Evolutionary conservation across 2,113 vertebrate genomes (phyloP).

Genomic region (Origma solitaria): DNA sequence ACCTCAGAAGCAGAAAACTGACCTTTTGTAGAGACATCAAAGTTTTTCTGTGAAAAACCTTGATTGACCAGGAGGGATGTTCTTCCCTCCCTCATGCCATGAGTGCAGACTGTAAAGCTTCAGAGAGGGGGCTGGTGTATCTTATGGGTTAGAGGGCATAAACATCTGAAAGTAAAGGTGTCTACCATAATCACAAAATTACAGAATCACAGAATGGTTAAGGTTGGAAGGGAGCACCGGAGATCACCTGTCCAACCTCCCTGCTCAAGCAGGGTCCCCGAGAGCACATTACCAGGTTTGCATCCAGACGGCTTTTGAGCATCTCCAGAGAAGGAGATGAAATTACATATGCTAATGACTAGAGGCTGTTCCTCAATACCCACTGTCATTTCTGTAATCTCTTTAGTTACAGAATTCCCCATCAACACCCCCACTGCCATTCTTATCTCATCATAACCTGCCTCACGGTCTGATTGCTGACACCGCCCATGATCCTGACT

Average conservation of each 20-base stretch:
- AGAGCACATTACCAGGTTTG: background rate
- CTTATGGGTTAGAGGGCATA: background rate
- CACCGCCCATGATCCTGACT: background rate
- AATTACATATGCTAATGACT: background rate
- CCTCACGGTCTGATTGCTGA: background rate
- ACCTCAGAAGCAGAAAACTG: background rate
- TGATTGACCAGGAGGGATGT: background rate
- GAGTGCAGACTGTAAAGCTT: background rate
- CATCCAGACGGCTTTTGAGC: background rate
- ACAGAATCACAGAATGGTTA: background rate
- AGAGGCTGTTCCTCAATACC: background rate
- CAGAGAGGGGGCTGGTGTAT: background rate
- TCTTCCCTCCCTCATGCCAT: accelerated
- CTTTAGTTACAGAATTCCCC: background rate
- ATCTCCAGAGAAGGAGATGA: background rate
- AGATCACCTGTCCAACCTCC: background rate
- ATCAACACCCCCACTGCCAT: background rate
- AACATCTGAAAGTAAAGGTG: background rate
- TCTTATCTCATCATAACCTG: background rate
- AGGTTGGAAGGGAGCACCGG: background rate
- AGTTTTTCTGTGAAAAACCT: background rate
- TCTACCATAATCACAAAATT: background rate
- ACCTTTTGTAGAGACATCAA: background rate
- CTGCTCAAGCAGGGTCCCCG: background rate
- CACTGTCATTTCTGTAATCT: background rate